Conservation (phyloP, 2,797 vertebrate species). For the Galaxias olidus region DNA sequence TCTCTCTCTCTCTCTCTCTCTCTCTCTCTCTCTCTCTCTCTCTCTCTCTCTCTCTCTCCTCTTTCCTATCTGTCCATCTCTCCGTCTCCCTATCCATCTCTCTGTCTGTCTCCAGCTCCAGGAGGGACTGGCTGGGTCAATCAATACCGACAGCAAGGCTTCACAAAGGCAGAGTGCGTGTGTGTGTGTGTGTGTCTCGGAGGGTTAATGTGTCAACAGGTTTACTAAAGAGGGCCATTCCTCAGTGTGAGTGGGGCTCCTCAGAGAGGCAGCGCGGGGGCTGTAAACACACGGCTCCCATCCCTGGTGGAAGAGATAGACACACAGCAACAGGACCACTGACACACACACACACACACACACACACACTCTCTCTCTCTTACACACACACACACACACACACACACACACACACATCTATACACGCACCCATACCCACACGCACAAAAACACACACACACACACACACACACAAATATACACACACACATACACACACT, state of each 20-base stretch:
- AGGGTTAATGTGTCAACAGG: slow-evolving; percentile 29
- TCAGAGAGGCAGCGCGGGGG: slow-evolving; percentile 5
- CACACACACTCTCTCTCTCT: too few species aligned
- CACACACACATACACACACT: slow-evolving; percentile 23
- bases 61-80: background rate
- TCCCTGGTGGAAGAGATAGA: slow-evolving; percentile 43
- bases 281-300: too few species aligned
- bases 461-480: background rate
- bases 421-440: too few species aligned
- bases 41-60: background rate
- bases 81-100: background rate
- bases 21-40: background rate
- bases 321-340: slow-evolving; percentile 33
- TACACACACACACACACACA: slow-evolving; percentile 27
- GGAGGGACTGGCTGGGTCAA: slow-evolving; percentile 2
- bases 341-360: slow-evolving; percentile 27
- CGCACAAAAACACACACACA: slow-evolving; percentile 36
- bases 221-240: background rate
- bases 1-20: background rate
- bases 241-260: background rate
- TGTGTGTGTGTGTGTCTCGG: slow-evolving; percentile 13
- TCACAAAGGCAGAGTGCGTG: slow-evolving; percentile 6
- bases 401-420: slow-evolving; percentile 3
- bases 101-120: background rate
- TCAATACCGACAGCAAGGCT: slow-evolving; percentile 22